Evolutionary conservation across 2,888 invertebrate species (phyloP).

Genomic region (Apamea anceps): DNA sequence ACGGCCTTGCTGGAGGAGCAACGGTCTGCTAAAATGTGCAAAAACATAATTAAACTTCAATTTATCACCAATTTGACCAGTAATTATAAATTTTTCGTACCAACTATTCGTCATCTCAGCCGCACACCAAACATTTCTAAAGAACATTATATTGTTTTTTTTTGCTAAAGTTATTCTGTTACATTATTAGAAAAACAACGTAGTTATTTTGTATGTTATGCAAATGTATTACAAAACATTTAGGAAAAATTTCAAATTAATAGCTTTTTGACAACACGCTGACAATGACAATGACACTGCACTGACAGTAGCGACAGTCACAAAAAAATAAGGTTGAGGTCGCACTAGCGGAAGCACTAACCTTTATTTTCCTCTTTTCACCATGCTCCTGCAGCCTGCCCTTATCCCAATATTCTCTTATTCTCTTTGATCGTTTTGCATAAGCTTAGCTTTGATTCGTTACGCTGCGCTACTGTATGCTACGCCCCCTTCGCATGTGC

Average conservation of each 20-base stretch:
- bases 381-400: not conserved
- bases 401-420: no score
- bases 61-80: conserved; percentile 38
- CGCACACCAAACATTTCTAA: conserved; percentile 83
- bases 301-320: not conserved
- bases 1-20: conserved; percentile 71
- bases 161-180: conserved; percentile 63
- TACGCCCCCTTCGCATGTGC: no score
- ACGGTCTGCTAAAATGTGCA: conserved; percentile 70
- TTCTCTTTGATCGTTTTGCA: not conserved
- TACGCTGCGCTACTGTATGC: not conserved
- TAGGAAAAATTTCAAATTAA: conserved; percentile 67
- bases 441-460: not conserved
- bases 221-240: conserved; percentile 66
- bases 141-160: conserved; percentile 81
- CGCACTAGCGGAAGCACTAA: not conserved
- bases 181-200: conserved; percentile 73
- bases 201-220: conserved; percentile 50
- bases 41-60: conserved; percentile 44
- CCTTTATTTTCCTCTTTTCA: not conserved
- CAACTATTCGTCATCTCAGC: conserved; percentile 82
- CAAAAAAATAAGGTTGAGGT: not conserved
- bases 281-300: conserved; percentile 31
- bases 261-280: conserved; percentile 57
- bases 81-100: conserved; percentile 70